Conservation (phyloP, 2,888 invertebrate species). For the Pinctada fucata region DNA sequence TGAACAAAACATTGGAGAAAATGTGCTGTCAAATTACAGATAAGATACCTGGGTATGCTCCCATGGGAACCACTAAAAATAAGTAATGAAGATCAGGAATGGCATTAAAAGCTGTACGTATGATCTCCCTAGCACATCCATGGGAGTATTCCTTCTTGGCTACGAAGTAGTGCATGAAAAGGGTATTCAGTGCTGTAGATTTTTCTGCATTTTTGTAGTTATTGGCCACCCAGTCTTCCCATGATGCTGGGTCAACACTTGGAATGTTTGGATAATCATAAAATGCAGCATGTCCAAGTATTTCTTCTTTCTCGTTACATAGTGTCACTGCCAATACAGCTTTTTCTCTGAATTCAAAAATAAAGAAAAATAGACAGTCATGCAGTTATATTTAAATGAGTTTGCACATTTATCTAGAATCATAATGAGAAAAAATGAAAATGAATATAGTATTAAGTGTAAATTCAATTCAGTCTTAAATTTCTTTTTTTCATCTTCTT, state of each 20-base stretch:
- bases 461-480: neutral
- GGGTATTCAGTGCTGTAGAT: conserved; percentile 69
- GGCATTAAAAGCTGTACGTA: conserved; percentile 75
- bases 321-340: conserved; percentile 75
- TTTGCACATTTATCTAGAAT: too few relatives aligned
- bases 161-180: conserved; percentile 76
- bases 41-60: conserved; percentile 69
- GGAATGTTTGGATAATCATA: conserved; percentile 75
- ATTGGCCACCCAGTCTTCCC: conserved; percentile 71
- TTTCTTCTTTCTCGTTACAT: conserved; percentile 73
- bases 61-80: conserved; percentile 71
- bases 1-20: too few relatives aligned
- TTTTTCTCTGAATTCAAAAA: conserved; percentile 68
- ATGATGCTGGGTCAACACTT: conserved; percentile 67
- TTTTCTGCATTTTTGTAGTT: conserved; percentile 56
- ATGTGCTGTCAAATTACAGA: too few relatives aligned
- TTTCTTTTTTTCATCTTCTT: too few relatives aligned
- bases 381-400: neutral
- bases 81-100: conserved; percentile 75
- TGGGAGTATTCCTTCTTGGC: conserved; percentile 72
- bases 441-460: neutral
- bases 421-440: neutral
- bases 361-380: neutral
- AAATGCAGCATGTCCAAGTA: conserved; percentile 76
- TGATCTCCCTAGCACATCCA: conserved; percentile 74